A percentile compares a stretch with the other conserved stretches of the same genome.
These are phyloP conservation scores for Poicephalus gulielmi DNA, from an alignment of 2,113 vertebrate genomes.

Conservation along the genomic window DNA sequence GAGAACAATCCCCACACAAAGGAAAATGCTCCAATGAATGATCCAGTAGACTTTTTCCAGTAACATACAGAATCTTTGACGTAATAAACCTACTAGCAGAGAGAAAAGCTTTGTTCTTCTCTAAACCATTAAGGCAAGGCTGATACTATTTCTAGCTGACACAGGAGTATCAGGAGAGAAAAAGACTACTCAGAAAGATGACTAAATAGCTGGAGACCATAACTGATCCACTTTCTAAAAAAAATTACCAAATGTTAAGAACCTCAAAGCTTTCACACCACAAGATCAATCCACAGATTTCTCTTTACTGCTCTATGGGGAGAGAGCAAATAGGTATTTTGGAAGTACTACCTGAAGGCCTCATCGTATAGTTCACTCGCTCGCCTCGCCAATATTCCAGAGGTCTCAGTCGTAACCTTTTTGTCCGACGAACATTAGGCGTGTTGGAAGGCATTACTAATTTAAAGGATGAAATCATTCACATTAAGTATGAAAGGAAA, in stretches of 20 bases:
- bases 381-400: constrained; percentile 81
- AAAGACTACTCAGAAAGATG: background rate
- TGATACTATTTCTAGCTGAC: background rate
- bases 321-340: background rate
- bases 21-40: background rate
- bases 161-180: background rate
- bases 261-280: background rate
- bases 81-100: background rate
- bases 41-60: background rate
- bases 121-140: background rate
- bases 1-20: background rate
- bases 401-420: constrained; percentile 70
- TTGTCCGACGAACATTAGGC: constrained; percentile 74
- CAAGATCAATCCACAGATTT: background rate
- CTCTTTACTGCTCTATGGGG: background rate
- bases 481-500: background rate
- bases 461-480: background rate
- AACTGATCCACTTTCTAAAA: background rate
- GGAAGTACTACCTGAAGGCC: constrained; percentile 64
- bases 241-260: background rate
- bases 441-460: constrained; percentile 74
- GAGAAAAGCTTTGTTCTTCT: background rate
- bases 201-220: background rate
- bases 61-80: background rate
- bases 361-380: constrained; percentile 48